Conservation (phyloP, 37 sponge, comb jelly and placozoan genomes). For the Chondrilla cf. caribensis region DNA sequence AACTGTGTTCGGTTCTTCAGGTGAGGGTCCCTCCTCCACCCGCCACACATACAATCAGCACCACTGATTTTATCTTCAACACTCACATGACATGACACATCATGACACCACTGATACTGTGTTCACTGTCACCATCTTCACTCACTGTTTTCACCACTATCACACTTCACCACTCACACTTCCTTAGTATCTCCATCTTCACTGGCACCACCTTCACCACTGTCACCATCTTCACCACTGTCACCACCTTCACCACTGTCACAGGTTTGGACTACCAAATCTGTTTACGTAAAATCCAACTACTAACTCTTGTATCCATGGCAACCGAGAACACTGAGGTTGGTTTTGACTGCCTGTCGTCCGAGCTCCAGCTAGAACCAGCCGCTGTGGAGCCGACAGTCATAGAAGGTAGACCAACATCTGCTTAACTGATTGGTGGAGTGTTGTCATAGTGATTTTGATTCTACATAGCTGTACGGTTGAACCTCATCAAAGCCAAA, state of each 20-base stretch:
- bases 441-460: background rate
- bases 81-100: background rate
- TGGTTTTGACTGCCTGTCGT: constrained; percentile 20
- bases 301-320: constrained; percentile 53
- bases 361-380: constrained; percentile 37
- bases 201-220: too few relatives aligned
- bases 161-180: too few relatives aligned
- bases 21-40: background rate
- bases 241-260: too few relatives aligned
- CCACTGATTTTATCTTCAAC: background rate
- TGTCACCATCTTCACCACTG: too few relatives aligned
- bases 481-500: constrained; percentile 61
- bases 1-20: background rate
- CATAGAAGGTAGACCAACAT: constrained; percentile 39
- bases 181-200: too few relatives aligned
- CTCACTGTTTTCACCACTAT: too few relatives aligned
- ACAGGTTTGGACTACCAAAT: constrained; percentile 20
- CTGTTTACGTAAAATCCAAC: constrained; percentile 58
- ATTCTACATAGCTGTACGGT: constrained; percentile 38
- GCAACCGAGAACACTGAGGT: constrained; percentile 37
- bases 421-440: background rate
- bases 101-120: background rate
- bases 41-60: too few relatives aligned
- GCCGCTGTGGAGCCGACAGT: constrained; percentile 45
- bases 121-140: too few relatives aligned